Evolutionary conservation across 1,140 invertebrate species (phyloP).

Genomic region (Caenorhabditis elegans): DNA sequence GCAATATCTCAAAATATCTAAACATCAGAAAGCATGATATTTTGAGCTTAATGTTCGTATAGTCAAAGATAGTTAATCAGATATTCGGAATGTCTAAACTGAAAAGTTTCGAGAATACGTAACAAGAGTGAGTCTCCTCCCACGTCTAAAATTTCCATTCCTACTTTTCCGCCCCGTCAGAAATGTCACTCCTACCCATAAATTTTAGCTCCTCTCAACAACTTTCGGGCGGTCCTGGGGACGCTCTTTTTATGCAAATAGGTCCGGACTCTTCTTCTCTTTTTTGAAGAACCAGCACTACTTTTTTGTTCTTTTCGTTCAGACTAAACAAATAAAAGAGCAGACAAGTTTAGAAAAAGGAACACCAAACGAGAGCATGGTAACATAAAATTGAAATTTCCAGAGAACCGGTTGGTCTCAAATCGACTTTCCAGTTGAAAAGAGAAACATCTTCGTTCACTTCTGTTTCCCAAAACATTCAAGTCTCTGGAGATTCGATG

Average conservation of each 20-base stretch:
- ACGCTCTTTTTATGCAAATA: constrained; percentile 28
- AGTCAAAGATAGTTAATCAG: neutral
- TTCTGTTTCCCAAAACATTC: constrained; percentile 4
- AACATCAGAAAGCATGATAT: neutral
- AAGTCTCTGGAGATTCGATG: neutral
- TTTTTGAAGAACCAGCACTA: neutral
- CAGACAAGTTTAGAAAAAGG: neutral
- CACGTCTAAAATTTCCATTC: constrained; percentile 10
- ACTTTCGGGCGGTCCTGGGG: neutral
- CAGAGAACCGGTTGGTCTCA: neutral
- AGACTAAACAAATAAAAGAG: neutral
- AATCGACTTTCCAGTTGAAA: neutral
- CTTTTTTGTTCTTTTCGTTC: constrained; percentile 2
- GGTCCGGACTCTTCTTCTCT: neutral
- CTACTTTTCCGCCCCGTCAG: neutral
- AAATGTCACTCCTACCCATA: constrained; percentile 27
- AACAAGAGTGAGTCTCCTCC: neutral
- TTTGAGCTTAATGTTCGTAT: neutral
- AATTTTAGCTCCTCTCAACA: constrained; percentile 25
- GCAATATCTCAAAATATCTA: too few relatives aligned
- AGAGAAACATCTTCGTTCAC: neutral
- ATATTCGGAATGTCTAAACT: neutral
- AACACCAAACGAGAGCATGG: neutral
- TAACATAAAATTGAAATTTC: too few relatives aligned
- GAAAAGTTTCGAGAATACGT: constrained; percentile 16